Evolutionary conservation across 2,888 invertebrate genomes (phyloP).

Genomic region (Limulus polyphemus): DNA sequence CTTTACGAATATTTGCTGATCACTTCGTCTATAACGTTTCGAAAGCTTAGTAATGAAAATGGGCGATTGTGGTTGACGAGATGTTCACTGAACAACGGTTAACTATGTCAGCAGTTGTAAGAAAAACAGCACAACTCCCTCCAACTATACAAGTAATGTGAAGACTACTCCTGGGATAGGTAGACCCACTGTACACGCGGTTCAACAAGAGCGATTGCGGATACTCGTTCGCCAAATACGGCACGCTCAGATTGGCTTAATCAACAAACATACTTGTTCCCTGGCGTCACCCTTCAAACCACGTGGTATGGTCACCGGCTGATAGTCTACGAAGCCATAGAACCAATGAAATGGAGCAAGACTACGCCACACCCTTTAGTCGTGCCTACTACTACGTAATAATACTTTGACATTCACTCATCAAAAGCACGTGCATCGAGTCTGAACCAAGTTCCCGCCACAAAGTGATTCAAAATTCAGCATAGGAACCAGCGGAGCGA

Average conservation of each 20-base stretch:
- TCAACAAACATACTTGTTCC: slow-evolving; percentile 31
- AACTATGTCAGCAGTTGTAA: too few species aligned
- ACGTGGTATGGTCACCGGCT: slow-evolving; percentile 33
- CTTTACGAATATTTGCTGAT: too few species aligned
- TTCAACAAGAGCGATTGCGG: slow-evolving; percentile 33
- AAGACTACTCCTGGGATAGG: too few species aligned
- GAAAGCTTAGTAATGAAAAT: too few species aligned
- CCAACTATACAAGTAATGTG: too few species aligned
- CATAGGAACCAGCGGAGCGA: slow-evolving; percentile 23
- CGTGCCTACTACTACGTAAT: slow-evolving; percentile 5
- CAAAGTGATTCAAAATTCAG: slow-evolving; percentile 18
- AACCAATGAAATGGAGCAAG: slow-evolving; percentile 10
- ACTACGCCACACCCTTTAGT: slow-evolving; percentile 6
- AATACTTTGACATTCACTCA: slow-evolving; percentile 15
- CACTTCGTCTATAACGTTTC: too few species aligned
- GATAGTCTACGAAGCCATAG: slow-evolving; percentile 16
- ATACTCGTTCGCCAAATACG: slow-evolving; percentile 33
- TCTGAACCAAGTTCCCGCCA: slow-evolving; percentile 14
- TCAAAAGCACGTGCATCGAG: slow-evolving; percentile 19
- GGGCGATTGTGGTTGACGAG: too few species aligned
- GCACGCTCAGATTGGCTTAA: slow-evolving; percentile 35
- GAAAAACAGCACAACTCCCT: too few species aligned
- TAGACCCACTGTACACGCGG: slow-evolving; percentile 27
- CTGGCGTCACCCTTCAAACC: slow-evolving; percentile 27
- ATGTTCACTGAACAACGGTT: too few species aligned